A percentile compares a stretch with the other conserved stretches of the same genome.
Evolutionary conservation across 2,888 invertebrate species (phyloP).

Genomic region (Lithophane socia): DNA sequence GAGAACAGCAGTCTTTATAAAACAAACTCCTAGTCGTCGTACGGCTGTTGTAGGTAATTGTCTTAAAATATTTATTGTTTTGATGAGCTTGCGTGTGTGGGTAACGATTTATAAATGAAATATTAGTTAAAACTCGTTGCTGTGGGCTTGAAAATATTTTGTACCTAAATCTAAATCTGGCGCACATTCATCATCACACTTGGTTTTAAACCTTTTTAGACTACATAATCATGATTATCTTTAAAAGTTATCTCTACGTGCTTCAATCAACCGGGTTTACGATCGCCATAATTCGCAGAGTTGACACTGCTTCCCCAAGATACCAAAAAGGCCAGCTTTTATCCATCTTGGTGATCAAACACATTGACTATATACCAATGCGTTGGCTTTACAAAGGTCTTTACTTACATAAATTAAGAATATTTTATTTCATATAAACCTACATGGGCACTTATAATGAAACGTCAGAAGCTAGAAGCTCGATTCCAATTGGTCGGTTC

Average conservation of each 20-base stretch:
- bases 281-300: not conserved
- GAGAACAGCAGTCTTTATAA: conserved; percentile 18
- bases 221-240: not conserved
- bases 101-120: conserved; percentile 33
- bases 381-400: not conserved
- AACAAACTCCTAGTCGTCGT: conserved; percentile 9
- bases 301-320: not conserved
- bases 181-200: not conserved
- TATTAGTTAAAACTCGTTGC: conserved; percentile 25
- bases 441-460: too few species aligned
- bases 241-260: not conserved
- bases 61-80: conserved; percentile 42
- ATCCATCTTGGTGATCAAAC: not conserved
- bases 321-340: not conserved
- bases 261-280: not conserved
- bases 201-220: not conserved
- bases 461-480: too few species aligned
- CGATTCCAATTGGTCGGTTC: too few species aligned
- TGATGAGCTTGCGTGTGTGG: conserved; percentile 15
- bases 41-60: conserved; percentile 13
- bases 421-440: too few species aligned
- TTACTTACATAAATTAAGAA: too few species aligned
- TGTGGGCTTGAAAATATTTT: conserved; percentile 25
- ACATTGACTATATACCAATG: not conserved
- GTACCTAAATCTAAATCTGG: conserved; percentile 24